These are phyloP conservation scores for Typhlomys cinereus DNA, from an alignment of 2,113 vertebrate genomes.

Conservation along the genomic window DNA sequence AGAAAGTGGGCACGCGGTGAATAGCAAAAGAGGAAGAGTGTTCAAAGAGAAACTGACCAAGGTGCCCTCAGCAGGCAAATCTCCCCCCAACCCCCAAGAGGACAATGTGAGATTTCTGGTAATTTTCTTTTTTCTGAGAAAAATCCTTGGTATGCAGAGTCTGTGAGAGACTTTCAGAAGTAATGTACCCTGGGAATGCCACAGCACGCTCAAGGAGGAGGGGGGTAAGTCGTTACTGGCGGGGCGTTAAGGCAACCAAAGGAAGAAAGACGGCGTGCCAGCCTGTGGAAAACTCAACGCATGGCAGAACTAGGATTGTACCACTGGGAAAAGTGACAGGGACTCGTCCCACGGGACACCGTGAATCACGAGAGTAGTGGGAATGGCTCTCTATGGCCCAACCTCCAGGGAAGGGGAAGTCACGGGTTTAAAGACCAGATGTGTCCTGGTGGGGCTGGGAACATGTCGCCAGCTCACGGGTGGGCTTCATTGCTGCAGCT, in stretches of 20 bases:
- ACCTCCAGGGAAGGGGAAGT: not conserved
- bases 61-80: not conserved
- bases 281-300: not conserved
- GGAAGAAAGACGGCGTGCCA: not conserved
- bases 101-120: not conserved
- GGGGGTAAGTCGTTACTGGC: not conserved
- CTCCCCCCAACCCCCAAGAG: rapidly evolving
- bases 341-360: not conserved
- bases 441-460: not conserved
- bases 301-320: not conserved
- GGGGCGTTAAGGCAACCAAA: not conserved
- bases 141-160: not conserved
- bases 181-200: not conserved
- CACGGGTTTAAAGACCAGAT: conserved; percentile 29
- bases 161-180: not conserved
- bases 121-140: not conserved
- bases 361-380: not conserved
- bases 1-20: not conserved
- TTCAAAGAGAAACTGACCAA: not conserved
- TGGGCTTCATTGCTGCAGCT: conserved; percentile 55
- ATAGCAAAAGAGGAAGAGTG: not conserved
- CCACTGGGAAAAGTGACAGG: not conserved
- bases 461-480: not conserved
- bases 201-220: not conserved
- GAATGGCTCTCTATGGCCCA: not conserved